Evolutionary conservation across 1,140 invertebrate species (phyloP), one percentile per base, ranked within the genome.

Genomic region (Macrobrachium nipponense): DNA sequence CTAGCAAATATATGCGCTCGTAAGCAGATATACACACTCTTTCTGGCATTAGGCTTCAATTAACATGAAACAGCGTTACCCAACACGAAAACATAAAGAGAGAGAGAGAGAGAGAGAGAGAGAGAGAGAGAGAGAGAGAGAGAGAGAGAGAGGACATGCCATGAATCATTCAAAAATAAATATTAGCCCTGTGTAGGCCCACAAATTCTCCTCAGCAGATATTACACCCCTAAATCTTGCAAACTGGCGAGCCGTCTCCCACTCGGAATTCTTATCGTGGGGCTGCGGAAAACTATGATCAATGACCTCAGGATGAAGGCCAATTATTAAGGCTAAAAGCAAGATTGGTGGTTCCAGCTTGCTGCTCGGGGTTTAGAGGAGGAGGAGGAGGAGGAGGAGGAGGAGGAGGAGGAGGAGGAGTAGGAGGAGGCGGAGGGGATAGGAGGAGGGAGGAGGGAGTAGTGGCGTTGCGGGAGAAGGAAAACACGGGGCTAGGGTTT

Each of bases 291-390:
- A 85, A 85, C 82, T 70, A 85, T 85, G 82, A 85, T 70, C 62
- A 85, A 85, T 79, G 82, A 58, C 43, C 73, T 44, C 76, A 72
- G 62, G 51, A 78, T 66, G 64, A 68, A 78, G 82, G 11, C 82
- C 82, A 85, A 85, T 85, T 85, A 85, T 85, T 78, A 85, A n/a
- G 66, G 64, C 82, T 72, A 72, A 85, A 79, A 85, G 82, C 58
- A 85, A 85, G 82, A 85, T 85, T 85, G 82, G 82, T 85, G 76
- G 82, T 61, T 83, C 61, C 43, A n/a, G 64, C 64, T 68, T 18
- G 59, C 23, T 15, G 17, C 44, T n/a, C 51, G 44, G 36, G 27
- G 27, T 44, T 51, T n/a, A 8, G 58, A 11, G 51, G 15, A 59
- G 61, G 81, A n/a, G 58, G 72, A 36, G 66, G 23, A 20, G 59